Evolutionary conservation across 2,113 vertebrate species (phyloP).

Genomic region (Scomber colias): DNA sequence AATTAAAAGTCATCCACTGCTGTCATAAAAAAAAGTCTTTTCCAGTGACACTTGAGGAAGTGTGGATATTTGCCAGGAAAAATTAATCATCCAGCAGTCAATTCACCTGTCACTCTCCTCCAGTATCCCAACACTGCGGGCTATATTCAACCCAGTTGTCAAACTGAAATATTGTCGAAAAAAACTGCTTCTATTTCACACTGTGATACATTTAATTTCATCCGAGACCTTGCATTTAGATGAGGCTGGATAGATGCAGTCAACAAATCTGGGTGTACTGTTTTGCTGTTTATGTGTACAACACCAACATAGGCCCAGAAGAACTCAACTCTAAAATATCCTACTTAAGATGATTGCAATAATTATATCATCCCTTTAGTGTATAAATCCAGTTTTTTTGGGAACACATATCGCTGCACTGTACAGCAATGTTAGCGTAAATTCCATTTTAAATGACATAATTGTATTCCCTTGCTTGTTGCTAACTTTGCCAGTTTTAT

Average conservation of each 20-base stretch:
- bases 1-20: conserved; percentile 62
- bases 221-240: conserved; percentile 25
- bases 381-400: no score
- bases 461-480: no score
- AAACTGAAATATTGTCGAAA: conserved; percentile 53
- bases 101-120: conserved; percentile 64
- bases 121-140: conserved; percentile 20
- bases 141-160: conserved; percentile 51
- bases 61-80: conserved; percentile 48
- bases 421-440: no score
- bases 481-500: no score
- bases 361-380: no score
- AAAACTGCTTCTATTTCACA: conserved; percentile 52
- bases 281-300: conserved; percentile 23
- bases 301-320: no score
- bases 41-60: conserved; percentile 50
- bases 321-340: no score
- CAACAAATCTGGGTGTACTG: conserved; percentile 19
- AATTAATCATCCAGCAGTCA: conserved; percentile 61
- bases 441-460: no score
- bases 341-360: no score
- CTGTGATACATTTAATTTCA: conserved; percentile 52
- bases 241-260: conserved; percentile 8
- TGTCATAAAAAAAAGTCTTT: conserved; percentile 52
- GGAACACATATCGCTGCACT: no score